Evolutionary conservation across 2,888 invertebrate species (phyloP), one percentile per base, ranked within the genome.

Genomic region (Athalia cordata): DNA sequence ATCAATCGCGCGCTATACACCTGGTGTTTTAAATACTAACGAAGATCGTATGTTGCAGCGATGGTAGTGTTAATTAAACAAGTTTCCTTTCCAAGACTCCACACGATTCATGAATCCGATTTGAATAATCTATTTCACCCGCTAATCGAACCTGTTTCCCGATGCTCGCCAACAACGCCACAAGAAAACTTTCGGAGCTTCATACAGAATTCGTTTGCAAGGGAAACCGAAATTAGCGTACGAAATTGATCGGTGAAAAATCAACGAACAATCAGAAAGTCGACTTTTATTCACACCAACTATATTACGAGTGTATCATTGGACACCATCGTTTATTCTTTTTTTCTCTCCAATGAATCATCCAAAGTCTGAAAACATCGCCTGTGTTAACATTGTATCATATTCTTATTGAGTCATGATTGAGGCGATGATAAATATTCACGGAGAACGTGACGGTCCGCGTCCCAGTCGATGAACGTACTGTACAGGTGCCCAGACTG

Each of bases 381-480:
- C 29, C 2, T 29, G 29, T 29, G 29, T n/a, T 11, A 59, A 72
- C 13, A 47, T 15, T 57, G 8, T 72, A 8, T n/a, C 59, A n/a
- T 13, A 29, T 72, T 72, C 59, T 47, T 59, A 72, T 15, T 13
- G 57, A 72, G 72, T 72, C 72, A 72, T 59, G 72, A 72, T 59
- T 29, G 45, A 13, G 57, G 57, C 57, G 47, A 72, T n/a, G 52
- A 59, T 59, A 52, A 29, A 59, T 72, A 47, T 13, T 72, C n/a
- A 59, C 15, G 8, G 59, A n/a, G 47, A 3, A 72, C 72, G 72
- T 72, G 72, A 72, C 13, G 47, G 57, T 72, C 59, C 29, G 2
- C 72, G 47, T 47, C 3, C 72, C 72, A 57, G 72, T 72, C 47
- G 47, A 72, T 59, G 59, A 72, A 72, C 59, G 72, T 29, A 29